These are phyloP conservation scores for Lerista edwardsae DNA, from an alignment of 2,797 vertebrate species.

Conservation along the genomic window DNA sequence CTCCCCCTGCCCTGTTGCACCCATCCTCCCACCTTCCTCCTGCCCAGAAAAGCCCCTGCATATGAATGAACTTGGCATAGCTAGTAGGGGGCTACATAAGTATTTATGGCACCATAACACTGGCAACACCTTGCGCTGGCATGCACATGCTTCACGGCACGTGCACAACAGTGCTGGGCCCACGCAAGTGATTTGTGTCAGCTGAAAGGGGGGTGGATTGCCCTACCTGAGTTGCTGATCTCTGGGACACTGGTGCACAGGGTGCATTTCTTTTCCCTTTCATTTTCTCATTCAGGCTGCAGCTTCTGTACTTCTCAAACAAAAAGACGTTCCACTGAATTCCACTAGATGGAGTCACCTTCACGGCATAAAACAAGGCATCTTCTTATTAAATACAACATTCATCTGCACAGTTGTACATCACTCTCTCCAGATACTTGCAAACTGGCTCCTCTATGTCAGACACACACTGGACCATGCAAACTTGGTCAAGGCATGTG, in stretches of 20 bases:
- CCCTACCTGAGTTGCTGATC: neutral
- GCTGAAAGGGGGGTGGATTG: too few relatives aligned
- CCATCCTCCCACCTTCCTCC: too few relatives aligned
- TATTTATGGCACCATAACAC: too few relatives aligned
- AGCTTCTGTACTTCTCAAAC: neutral
- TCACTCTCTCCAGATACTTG: neutral
- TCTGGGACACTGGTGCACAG: neutral
- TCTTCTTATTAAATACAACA: neutral
- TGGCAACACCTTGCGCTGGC: too few relatives aligned
- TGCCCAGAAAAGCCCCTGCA: too few relatives aligned
- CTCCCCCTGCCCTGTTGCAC: too few relatives aligned
- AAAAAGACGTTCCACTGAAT: neutral
- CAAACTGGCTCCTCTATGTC: too few relatives aligned
- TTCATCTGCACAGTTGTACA: neutral
- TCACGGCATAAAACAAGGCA: neutral
- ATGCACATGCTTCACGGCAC: too few relatives aligned
- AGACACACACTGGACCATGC: neutral
- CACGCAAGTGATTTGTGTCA: too few relatives aligned
- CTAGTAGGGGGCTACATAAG: too few relatives aligned
- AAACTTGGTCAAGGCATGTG: neutral
- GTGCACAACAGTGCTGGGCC: too few relatives aligned
- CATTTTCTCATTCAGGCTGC: neutral
- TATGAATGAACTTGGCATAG: too few relatives aligned
- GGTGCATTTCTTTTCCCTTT: neutral
- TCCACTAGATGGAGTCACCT: conserved; percentile 16